Evolutionary conservation across 2,113 vertebrate species (phyloP).

Genomic region (Capreolus pygargus): DNA sequence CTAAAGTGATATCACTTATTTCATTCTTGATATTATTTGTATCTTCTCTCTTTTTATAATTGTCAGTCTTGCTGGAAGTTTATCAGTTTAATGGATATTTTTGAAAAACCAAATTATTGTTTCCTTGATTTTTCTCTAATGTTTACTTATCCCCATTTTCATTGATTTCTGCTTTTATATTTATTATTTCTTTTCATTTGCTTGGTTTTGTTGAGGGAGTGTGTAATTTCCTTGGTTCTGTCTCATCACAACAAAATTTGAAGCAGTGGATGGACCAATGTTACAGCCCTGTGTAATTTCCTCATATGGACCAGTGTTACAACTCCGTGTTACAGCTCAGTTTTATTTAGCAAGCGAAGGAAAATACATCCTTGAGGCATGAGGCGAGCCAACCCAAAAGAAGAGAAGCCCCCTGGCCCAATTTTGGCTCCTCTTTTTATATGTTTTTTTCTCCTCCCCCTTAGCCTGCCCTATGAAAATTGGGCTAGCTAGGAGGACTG

Average conservation of each 20-base stretch:
- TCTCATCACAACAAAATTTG: background rate
- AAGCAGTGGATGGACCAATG: background rate
- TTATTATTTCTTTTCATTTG: background rate
- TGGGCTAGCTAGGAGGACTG: background rate
- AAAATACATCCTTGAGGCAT: background rate
- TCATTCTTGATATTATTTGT: background rate
- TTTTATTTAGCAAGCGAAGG: background rate
- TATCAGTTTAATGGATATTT: background rate
- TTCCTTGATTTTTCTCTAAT: background rate
- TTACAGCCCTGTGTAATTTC: background rate
- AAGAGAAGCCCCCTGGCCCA: background rate
- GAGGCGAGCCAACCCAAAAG: accelerated
- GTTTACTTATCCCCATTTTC: background rate
- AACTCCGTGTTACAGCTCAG: background rate
- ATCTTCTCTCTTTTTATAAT: background rate
- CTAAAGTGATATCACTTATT: background rate
- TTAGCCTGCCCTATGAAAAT: background rate
- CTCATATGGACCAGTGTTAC: background rate
- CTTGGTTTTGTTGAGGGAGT: background rate
- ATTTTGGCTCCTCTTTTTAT: background rate
- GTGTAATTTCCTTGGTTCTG: background rate
- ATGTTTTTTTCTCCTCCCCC: background rate
- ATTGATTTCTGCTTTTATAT: background rate
- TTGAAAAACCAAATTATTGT: background rate
- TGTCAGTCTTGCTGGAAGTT: background rate